Conservation (phyloP, 2,113 vertebrate species). For the Ophthalmotilapia sp. region DNA sequence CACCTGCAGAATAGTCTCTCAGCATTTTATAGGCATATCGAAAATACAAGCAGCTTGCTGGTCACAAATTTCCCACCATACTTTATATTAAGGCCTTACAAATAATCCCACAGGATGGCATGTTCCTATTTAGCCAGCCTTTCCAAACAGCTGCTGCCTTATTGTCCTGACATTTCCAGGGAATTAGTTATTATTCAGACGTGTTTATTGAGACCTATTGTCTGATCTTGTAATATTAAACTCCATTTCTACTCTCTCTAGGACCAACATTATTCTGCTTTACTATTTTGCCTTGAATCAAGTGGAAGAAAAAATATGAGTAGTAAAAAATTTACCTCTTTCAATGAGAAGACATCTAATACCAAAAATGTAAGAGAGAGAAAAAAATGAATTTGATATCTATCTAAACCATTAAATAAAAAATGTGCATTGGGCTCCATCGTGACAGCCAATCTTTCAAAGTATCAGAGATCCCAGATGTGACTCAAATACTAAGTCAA, state of each 20-base stretch:
- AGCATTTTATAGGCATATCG: background rate
- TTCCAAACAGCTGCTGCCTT: constrained; percentile 59
- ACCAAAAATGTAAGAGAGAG: background rate
- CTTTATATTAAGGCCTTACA: constrained; percentile 28
- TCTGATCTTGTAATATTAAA: constrained; percentile 57
- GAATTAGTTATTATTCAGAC: constrained; percentile 61
- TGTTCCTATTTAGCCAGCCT: constrained; percentile 43
- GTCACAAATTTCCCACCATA: background rate
- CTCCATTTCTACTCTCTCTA: background rate
- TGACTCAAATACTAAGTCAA: background rate
- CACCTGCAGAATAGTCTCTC: background rate
- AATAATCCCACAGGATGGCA: constrained; percentile 31
- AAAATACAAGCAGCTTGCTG: background rate
- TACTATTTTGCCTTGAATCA: background rate
- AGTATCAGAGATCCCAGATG: background rate
- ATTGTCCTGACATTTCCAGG: constrained; percentile 64
- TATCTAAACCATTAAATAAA: background rate
- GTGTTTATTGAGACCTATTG: constrained; percentile 53
- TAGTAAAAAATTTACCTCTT: background rate
- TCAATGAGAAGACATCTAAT: background rate
- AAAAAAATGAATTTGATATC: background rate
- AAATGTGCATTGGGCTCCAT: background rate
- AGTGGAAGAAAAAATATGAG: background rate
- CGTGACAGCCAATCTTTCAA: background rate
- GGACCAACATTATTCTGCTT: background rate